Evolutionary conservation across 2,113 vertebrate genomes (phyloP).

Genomic region (Thinocorus orbignyianus): DNA sequence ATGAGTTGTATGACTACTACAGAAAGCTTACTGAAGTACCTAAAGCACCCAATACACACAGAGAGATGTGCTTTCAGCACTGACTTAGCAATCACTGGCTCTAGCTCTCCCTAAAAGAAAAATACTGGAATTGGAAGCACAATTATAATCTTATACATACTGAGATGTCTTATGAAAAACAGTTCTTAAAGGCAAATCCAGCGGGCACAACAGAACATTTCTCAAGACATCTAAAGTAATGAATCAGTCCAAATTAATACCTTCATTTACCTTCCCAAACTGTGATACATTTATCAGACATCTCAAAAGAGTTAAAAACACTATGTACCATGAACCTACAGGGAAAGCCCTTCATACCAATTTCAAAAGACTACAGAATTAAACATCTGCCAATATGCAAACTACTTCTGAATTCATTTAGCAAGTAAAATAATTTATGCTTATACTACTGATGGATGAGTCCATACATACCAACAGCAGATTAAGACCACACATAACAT

Average conservation of each 20-base stretch:
- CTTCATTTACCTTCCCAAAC: not conserved
- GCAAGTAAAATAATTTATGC: not conserved
- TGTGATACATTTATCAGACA: not conserved
- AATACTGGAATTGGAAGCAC: not conserved
- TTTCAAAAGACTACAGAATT: not conserved
- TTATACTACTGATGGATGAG: not conserved
- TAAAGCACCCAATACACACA: not conserved
- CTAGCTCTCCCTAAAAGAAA: not conserved
- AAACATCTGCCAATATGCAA: not conserved
- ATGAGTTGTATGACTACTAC: not conserved
- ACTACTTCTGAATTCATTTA: not conserved
- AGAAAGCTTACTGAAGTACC: not conserved
- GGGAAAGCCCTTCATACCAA: not conserved
- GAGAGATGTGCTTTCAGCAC: not conserved
- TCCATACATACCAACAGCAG: not conserved
- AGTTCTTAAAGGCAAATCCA: not conserved
- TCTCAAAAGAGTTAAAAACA: not conserved
- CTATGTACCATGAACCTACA: not conserved
- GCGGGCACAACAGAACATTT: not conserved
- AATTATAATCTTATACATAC: not conserved
- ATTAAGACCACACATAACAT: not conserved
- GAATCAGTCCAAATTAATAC: not conserved
- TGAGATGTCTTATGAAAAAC: not conserved
- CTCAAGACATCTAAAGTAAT: not conserved
- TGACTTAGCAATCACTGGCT: not conserved